phyloP scores from a whole-genome alignment of 2,888 invertebrate species.

The Calameuta filiformis region DNA sequence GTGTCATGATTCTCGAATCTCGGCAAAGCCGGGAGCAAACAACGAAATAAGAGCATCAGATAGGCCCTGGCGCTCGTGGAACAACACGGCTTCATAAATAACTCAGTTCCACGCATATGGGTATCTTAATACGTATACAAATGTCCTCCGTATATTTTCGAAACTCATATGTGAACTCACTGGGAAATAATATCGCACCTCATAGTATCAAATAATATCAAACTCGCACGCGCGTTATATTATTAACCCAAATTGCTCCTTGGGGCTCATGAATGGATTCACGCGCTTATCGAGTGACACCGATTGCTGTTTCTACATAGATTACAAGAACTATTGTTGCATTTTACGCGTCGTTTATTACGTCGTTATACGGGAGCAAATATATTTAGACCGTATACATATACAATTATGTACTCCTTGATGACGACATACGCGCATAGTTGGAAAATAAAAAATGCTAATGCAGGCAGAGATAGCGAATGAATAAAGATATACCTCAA shows the following conservation, averaged over 20 bases:
- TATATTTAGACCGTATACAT: not conserved
- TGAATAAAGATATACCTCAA: not conserved
- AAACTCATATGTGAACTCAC: not conserved
- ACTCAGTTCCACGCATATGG: conserved; percentile 24
- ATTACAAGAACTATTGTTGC: conserved; percentile 12
- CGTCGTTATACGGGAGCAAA: not conserved
- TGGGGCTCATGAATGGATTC: conserved; percentile 30
- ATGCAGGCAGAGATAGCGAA: not conserved
- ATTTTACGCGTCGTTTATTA: not conserved
- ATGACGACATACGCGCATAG: not conserved
- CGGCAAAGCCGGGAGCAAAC: conserved; percentile 42
- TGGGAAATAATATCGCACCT: conserved; percentile 16
- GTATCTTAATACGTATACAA: not conserved
- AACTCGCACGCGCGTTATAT: conserved; percentile 27
- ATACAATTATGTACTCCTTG: not conserved
- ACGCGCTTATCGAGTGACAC: conserved; percentile 31
- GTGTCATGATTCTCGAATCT: conserved; percentile 50
- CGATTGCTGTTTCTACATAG: conserved; percentile 19
- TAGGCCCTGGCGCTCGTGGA: conserved; percentile 29
- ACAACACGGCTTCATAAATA: conserved; percentile 46
- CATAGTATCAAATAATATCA: not conserved
- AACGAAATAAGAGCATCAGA: conserved; percentile 54
- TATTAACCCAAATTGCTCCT: conserved; percentile 48
- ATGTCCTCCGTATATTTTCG: not conserved
- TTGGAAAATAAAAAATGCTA: not conserved